A percentile compares a stretch with the other conserved stretches of the same genome.
Evolutionary conservation across 2,888 invertebrate genomes (phyloP).

Genomic region (Flexamia atlantica): DNA sequence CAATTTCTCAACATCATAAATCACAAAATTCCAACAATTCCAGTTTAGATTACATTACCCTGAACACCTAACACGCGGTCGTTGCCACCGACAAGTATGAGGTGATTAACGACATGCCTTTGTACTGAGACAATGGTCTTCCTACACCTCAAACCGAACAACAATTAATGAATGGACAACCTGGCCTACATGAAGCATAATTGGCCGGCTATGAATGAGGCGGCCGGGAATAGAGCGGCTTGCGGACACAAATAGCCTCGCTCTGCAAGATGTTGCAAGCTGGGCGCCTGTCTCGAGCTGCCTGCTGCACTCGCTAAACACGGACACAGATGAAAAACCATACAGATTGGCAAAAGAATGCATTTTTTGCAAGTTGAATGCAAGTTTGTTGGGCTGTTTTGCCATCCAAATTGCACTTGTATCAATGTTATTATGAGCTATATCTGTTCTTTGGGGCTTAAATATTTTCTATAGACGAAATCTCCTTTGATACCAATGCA

Average conservation of each 20-base stretch:
- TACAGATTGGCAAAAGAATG: too few species aligned
- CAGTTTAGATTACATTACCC: background rate
- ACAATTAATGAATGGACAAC: slow-evolving; percentile 27
- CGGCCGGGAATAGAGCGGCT: background rate
- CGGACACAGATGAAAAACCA: too few species aligned
- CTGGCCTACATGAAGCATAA: slow-evolving; percentile 8
- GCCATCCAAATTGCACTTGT: too few species aligned
- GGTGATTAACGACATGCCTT: background rate
- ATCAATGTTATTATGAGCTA: too few species aligned
- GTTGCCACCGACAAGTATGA: background rate
- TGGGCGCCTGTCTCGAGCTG: background rate
- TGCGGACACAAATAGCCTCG: background rate
- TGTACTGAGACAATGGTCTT: slow-evolving; percentile 15
- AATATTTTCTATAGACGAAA: too few species aligned
- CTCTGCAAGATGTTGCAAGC: background rate
- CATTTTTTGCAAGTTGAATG: too few species aligned
- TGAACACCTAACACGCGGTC: background rate
- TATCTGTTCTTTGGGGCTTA: too few species aligned
- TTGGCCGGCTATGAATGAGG: slow-evolving; percentile 10
- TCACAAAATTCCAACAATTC: too few species aligned
- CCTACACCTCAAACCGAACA: background rate
- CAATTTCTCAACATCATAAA: too few species aligned
- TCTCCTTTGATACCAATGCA: too few species aligned
- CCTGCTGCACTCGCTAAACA: too few species aligned
- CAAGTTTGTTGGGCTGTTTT: too few species aligned